Conservation (phyloP, 2,797 vertebrate species). For the Amblyraja radiata region DNA sequence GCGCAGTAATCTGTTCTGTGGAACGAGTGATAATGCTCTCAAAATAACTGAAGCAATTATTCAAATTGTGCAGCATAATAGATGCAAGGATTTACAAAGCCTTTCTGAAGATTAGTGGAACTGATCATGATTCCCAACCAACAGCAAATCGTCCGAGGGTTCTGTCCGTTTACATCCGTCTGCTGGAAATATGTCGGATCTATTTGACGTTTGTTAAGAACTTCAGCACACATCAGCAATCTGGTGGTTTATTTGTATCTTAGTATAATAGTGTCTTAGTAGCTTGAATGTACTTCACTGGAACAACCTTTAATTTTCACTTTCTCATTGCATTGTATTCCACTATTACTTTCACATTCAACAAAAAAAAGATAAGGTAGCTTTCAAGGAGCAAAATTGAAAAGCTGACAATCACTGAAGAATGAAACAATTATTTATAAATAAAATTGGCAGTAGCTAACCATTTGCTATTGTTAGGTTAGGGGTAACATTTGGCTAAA, state of each 20-base stretch:
- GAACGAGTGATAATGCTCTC: slow-evolving; percentile 11
- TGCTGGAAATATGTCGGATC: background rate
- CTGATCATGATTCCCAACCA: background rate
- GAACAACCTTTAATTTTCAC: background rate
- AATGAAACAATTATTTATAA: background rate
- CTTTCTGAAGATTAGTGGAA: background rate
- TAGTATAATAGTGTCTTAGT: background rate
- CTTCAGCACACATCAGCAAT: background rate
- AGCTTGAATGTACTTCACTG: background rate
- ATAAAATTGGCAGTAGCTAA: background rate
- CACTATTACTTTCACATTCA: no score
- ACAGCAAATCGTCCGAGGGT: background rate
- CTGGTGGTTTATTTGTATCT: background rate
- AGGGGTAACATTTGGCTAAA: background rate
- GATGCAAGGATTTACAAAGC: background rate
- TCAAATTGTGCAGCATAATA: background rate
- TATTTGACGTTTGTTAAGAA: background rate
- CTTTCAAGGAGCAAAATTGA: background rate
- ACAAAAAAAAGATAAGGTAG: background rate
- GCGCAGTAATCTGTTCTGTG: background rate
- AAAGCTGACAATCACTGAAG: background rate
- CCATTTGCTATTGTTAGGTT: background rate
- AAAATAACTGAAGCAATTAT: background rate
- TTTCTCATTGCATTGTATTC: background rate
- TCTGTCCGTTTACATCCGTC: background rate